Conservation (phyloP, 2,888 invertebrate genomes). For the Neoascia interrupta region DNA sequence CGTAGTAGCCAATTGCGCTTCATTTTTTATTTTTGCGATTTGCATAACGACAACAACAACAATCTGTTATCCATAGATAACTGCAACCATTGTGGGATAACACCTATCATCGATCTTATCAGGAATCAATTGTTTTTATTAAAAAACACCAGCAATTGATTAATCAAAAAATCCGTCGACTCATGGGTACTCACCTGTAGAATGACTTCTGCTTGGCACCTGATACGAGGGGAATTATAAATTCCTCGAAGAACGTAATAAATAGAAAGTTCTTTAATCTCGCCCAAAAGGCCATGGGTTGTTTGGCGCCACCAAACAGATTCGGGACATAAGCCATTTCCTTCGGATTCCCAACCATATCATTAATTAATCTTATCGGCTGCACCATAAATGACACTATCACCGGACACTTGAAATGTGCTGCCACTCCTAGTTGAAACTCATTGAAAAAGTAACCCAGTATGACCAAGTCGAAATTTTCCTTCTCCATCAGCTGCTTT, state of each 20-base stretch:
- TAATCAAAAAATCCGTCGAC: too few species aligned
- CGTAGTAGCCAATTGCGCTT: too few species aligned
- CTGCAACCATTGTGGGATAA: too few species aligned
- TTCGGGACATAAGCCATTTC: slow-evolving; percentile 73
- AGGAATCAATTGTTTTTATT: too few species aligned
- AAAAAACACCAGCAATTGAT: too few species aligned
- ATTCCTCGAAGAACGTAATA: background rate
- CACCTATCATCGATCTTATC: too few species aligned
- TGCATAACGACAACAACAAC: too few species aligned
- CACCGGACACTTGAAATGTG: slow-evolving; percentile 75
- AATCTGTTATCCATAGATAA: too few species aligned
- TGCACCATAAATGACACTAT: slow-evolving; percentile 72
- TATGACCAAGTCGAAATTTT: slow-evolving; percentile 70
- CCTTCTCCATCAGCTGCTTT: slow-evolving; percentile 59
- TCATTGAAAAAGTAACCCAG: slow-evolving; percentile 68
- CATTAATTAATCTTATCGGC: slow-evolving; percentile 71
- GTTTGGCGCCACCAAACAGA: background rate
- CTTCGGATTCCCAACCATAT: slow-evolving; percentile 74
- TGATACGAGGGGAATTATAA: background rate
- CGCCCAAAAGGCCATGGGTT: background rate
- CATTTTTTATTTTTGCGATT: too few species aligned
- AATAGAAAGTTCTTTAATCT: background rate
- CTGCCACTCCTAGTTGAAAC: slow-evolving; percentile 72
- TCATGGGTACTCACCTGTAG: background rate
- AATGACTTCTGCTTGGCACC: background rate